Base-by-base conservation (phyloP, 1,140 invertebrate genomes). In the Plutomurus gul region DNA sequence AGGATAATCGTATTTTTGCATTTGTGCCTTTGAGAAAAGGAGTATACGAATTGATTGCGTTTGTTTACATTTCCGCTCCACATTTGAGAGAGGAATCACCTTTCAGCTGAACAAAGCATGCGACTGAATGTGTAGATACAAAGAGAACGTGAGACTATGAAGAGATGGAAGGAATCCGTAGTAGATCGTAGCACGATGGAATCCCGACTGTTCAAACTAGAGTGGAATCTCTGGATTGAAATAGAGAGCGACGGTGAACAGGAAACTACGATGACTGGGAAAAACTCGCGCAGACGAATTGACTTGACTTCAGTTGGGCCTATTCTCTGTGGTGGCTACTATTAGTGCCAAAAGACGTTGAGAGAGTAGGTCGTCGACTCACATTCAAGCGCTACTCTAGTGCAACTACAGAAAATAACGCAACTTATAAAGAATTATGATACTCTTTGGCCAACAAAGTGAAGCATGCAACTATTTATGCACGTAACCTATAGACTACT, bases 171-270 rank as follows among this genome's bases (percentile, higher is more conserved):
- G 16, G 56, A 65, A 65, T 65, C 25, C 16, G 56, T 33, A 65
- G 56, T 33, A 25, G 56, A 33, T 65, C 36, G 25, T 65, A 6
- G 30, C 56, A 33, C 56, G 56, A 30, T 65, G 56, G 36, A 65
- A 65, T 65, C 56, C 56, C 56, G 56, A 65, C 56, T 65, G 56
- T 27, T 27, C 22, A 65, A 27, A 65, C 13, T 13, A 16, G 27
- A 33, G 56, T 65, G 56, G 13, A 65, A 7, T 65, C 56, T 36
- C 56, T 30, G 16, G 18, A 25, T 65, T 65, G 56, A 65, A 65
- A 65, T 65, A 65, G 56, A 51, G 25, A 51, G 47, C 30, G 56
- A 65, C 27, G 56, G 56, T 33, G 56, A 65, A 65, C 30, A 65
- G 56, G 56, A 33, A 65, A 65, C n/a, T n/a, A n/a, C n/a, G n/a